These are phyloP conservation scores for Euwallacea fornicatus DNA, from an alignment of 1,140 invertebrate genomes.

Conservation along the genomic window DNA sequence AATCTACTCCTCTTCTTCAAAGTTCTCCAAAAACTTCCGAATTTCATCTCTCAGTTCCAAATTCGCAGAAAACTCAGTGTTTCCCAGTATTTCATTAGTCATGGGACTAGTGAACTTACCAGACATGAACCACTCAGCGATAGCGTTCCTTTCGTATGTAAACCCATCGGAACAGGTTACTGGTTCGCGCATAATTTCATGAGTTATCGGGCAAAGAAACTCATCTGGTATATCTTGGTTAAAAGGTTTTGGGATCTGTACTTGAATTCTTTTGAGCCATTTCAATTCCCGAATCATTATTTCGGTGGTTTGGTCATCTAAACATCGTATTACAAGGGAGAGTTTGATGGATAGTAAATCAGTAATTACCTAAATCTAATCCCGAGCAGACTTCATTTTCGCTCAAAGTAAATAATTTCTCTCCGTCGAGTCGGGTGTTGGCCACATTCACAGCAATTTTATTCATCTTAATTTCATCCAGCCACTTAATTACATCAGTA, in stretches of 20 bases:
- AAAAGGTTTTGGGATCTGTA: slow-evolving; percentile 38
- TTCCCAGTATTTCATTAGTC: slow-evolving; percentile 67
- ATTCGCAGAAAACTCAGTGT: slow-evolving; percentile 64
- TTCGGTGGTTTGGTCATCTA: slow-evolving; percentile 45
- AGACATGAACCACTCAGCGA: slow-evolving; percentile 73
- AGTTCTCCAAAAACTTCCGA: slow-evolving; percentile 46
- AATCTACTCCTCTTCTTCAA: background rate
- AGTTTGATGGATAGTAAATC: background rate
- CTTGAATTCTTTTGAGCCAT: slow-evolving; percentile 58
- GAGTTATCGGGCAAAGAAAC: slow-evolving; percentile 80
- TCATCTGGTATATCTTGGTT: slow-evolving; percentile 61
- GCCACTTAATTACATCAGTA: slow-evolving; percentile 65
- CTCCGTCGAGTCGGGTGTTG: slow-evolving; percentile 60
- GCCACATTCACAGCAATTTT: slow-evolving; percentile 57
- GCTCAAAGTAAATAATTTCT: slow-evolving; percentile 60
- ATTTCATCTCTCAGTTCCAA: slow-evolving; percentile 51
- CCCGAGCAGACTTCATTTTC: slow-evolving; percentile 58
- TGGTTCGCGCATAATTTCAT: slow-evolving; percentile 77
- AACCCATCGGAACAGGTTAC: slow-evolving; percentile 79
- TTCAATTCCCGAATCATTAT: slow-evolving; percentile 53
- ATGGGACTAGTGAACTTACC: slow-evolving; percentile 75
- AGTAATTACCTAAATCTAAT: slow-evolving; percentile 58
- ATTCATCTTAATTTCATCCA: slow-evolving; percentile 61
- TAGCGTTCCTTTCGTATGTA: slow-evolving; percentile 74
- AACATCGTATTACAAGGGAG: slow-evolving; percentile 26